Evolutionary conservation across 2,888 invertebrate genomes (phyloP), one percentile per base, ranked within the genome.

Genomic region (Drosophila demipolita): DNA sequence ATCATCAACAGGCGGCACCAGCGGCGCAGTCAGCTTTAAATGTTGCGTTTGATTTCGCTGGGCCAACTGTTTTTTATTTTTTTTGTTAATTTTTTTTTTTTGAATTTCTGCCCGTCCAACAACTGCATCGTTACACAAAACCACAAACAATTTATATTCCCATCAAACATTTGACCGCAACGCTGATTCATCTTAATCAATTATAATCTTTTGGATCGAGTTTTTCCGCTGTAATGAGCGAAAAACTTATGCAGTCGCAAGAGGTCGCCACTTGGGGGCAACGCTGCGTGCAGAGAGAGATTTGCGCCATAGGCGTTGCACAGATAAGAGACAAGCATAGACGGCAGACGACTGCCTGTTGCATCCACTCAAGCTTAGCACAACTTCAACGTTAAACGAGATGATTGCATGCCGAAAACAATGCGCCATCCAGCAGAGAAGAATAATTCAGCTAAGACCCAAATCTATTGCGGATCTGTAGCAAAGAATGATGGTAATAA

Each of bases 141-240:
- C 91, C 91, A 89, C 91, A 91, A 92, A 91, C 92, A 91, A 92
- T 92, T 91, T 92, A 91, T 92, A 91, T 90, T 91, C 91, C 91
- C 91, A 91, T 90, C 91, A 91, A 92, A 91, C 91, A 91, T 91
- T 91, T 92, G 93, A 92, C 92, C 92, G 83, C 91, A 91, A 89
- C 91, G 89, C 92, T 91, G 92, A 92, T 92, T 92, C 92, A 92
- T 92, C 93, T 92, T 92, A 92, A 92, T 92, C 92, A 92, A 92
- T 92, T 92, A 92, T 91, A 92, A 91, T 87, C 87, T 87, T 88
- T 85, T 88, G 81, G 90, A 91, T 91, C 90, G 90, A 87, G 83
- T 90, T 90, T 90, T 79, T 72, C 70, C 69, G 77, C 73, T 76
- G 86, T 91, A 91, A 91, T 91, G 87, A 80, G 82, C 83, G 83